A percentile compares a stretch with the other conserved stretches of the same genome.
Evolutionary conservation across 2,113 vertebrate species (phyloP).

Genomic region (Phalacrocorax pelagicus): DNA sequence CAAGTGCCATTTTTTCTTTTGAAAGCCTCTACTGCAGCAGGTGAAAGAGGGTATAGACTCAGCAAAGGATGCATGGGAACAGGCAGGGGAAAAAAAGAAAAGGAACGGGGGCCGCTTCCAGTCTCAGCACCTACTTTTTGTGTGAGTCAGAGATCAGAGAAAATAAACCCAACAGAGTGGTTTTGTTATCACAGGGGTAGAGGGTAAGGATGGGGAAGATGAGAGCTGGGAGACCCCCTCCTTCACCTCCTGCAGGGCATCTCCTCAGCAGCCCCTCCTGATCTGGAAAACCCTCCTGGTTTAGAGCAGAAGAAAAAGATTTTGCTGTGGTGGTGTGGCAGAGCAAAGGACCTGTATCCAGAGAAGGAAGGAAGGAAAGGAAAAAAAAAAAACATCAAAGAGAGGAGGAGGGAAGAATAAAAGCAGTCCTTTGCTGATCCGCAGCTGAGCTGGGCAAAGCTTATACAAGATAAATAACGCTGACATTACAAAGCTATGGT

Average conservation of each 20-base stretch:
- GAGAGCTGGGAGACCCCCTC: neutral
- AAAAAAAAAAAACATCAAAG: slow-evolving; percentile 8
- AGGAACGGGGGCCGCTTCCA: neutral
- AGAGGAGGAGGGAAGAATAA: slow-evolving; percentile 2
- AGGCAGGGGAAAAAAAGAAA: rapidly evolving
- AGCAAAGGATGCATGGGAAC: neutral
- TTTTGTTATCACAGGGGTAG: neutral
- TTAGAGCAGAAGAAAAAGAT: neutral
- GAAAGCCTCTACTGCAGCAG: neutral
- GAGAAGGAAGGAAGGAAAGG: neutral
- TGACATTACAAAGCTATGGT: slow-evolving; percentile 51
- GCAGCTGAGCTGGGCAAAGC: slow-evolving; percentile 64
- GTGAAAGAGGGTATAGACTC: neutral
- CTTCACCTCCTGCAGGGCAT: neutral
- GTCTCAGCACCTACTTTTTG: slow-evolving; percentile 26
- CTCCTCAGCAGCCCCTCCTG: neutral
- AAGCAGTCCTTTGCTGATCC: slow-evolving; percentile 53
- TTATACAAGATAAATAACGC: slow-evolving; percentile 63
- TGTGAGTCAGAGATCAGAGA: neutral
- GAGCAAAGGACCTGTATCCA: slow-evolving; percentile 8
- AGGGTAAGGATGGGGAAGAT: neutral
- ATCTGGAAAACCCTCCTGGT: neutral
- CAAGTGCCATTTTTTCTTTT: neutral
- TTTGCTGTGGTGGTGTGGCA: neutral
- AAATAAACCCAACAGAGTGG: neutral